Conservation (phyloP, 2,797 vertebrate genomes). For the Gobionotothen gibberifrons region DNA sequence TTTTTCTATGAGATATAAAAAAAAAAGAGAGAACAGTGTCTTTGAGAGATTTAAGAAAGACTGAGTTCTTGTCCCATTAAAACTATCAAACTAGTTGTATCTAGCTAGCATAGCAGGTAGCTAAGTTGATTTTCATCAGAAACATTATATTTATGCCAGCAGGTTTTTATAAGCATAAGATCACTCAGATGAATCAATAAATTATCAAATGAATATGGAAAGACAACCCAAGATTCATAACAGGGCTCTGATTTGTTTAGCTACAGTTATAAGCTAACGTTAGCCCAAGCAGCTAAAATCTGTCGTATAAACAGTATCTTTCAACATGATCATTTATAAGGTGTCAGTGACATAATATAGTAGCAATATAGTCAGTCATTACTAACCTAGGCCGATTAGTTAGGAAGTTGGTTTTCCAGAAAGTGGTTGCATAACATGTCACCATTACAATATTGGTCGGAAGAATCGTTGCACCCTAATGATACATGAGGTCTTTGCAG, state of each 20-base stretch:
- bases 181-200: background rate
- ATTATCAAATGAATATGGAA: background rate
- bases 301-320: background rate
- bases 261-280: background rate
- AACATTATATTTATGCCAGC: background rate
- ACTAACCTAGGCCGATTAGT: background rate
- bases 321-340: background rate
- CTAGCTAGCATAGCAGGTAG: background rate
- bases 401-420: too few relatives aligned
- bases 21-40: background rate
- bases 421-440: background rate
- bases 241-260: background rate
- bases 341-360: background rate
- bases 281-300: background rate
- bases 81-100: background rate
- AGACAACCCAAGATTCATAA: background rate
- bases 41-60: background rate
- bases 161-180: background rate
- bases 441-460: background rate
- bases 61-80: background rate
- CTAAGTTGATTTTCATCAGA: background rate
- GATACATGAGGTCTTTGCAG: slow-evolving; percentile 1
- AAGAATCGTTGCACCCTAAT: background rate
- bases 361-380: background rate
- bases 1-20: background rate